phyloP scores from a whole-genome alignment of 2,113 vertebrate species.

The Okapia johnstoni region DNA sequence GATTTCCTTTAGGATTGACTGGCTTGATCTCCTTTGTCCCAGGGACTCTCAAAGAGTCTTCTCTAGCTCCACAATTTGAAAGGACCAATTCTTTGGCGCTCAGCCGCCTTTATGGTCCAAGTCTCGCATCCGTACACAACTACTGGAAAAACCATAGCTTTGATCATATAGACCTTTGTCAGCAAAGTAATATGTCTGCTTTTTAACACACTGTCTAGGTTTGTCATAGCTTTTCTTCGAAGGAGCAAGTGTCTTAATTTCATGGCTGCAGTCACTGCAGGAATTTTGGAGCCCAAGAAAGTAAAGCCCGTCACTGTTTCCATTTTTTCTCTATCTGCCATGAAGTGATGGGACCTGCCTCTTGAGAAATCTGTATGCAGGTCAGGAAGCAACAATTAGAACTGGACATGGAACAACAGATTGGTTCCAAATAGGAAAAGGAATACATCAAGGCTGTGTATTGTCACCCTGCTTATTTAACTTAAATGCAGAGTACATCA shows the following conservation, averaged over 20 bases:
- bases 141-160: not conserved
- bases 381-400: not conserved
- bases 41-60: not conserved
- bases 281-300: not conserved
- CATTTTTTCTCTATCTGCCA: not conserved
- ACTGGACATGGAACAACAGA: not conserved
- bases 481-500: not conserved
- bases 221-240: not conserved
- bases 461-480: not conserved
- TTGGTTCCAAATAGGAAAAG: not conserved
- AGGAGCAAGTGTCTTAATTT: not conserved
- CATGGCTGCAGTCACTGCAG: not conserved
- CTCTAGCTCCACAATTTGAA: not conserved
- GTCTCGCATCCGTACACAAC: not conserved
- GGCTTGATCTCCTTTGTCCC: not conserved
- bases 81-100: not conserved
- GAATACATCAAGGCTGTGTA: not conserved
- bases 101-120: not conserved
- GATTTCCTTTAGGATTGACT: not conserved
- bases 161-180: not conserved
- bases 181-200: not conserved
- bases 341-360: not conserved
- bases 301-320: not conserved
- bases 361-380: not conserved
- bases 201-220: not conserved